Conservation (phyloP, 2,797 vertebrate species). For the Chloroceryle inda region DNA sequence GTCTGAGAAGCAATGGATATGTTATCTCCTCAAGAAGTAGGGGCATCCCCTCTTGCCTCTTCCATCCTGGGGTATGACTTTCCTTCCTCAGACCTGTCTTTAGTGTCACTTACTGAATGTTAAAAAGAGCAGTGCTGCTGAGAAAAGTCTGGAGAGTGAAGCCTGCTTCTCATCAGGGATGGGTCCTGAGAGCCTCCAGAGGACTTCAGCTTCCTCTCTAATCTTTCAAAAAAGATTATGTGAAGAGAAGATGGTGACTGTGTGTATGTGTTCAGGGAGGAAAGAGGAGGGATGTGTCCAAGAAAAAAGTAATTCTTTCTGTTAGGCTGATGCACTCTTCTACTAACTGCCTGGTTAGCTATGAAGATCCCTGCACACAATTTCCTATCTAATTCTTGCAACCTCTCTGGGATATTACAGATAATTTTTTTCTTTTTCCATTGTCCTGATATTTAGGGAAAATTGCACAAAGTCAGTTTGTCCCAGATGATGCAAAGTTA, state of each 20-base stretch:
- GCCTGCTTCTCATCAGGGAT: conserved; percentile 2
- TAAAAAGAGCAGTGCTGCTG: background rate
- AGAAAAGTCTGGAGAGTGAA: background rate
- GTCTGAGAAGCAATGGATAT: background rate
- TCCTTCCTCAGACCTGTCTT: conserved; percentile 48
- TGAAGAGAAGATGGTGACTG: background rate
- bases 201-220: conserved; percentile 34
- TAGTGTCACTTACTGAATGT: background rate
- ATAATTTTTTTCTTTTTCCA: background rate
- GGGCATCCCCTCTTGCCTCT: conserved; percentile 13
- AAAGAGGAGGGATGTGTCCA: background rate
- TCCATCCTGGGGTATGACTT: conserved; percentile 30
- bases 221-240: conserved; percentile 18
- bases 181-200: background rate
- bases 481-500: background rate
- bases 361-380: background rate
- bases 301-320: background rate
- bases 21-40: background rate
- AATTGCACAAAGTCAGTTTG: background rate
- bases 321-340: background rate
- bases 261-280: background rate
- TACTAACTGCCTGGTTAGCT: background rate
- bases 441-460: background rate
- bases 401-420: background rate
- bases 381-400: background rate